These are phyloP conservation scores for Steinernema carpocapsae DNA, from an alignment of 2,888 invertebrate species.

Conservation along the genomic window DNA sequence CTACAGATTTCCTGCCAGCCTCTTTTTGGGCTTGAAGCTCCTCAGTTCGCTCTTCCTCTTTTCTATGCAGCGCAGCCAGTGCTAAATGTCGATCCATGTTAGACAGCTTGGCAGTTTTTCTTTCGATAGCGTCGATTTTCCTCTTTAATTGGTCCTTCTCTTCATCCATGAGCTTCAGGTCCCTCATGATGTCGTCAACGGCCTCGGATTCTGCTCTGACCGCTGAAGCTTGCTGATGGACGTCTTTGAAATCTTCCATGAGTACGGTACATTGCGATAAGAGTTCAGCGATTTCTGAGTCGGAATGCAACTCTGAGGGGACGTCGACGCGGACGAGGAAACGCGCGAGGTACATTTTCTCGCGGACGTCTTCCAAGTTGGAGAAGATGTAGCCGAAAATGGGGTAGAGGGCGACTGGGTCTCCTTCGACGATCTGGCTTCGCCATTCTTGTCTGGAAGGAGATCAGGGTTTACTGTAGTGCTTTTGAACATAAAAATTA, in stretches of 20 bases:
- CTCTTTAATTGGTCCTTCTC: conserved; percentile 80
- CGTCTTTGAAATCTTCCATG: conserved; percentile 53
- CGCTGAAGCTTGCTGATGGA: conserved; percentile 11
- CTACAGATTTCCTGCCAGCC: conserved; percentile 73
- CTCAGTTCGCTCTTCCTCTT: conserved; percentile 75
- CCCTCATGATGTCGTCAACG: conserved; percentile 73
- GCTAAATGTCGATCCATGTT: conserved; percentile 58
- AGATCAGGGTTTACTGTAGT: not conserved
- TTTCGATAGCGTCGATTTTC: conserved; percentile 74
- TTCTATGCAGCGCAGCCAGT: conserved; percentile 73
- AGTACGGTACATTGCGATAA: not conserved
- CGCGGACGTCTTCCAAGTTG: conserved; percentile 79
- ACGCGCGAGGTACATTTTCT: conserved; percentile 83
- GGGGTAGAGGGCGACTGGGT: conserved; percentile 79
- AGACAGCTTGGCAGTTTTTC: conserved; percentile 54
- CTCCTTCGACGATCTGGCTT: conserved; percentile 78
- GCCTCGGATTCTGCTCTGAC: not conserved
- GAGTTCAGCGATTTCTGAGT: conserved; percentile 76
- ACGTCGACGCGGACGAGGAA: conserved; percentile 68
- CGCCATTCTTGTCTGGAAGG: conserved; percentile 74
- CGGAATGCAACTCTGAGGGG: conserved; percentile 51
- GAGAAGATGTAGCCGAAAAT: conserved; percentile 82
- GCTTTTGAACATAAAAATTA: conserved; percentile 25
- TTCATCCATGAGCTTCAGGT: conserved; percentile 77
- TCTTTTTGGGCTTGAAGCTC: conserved; percentile 74